Conservation (phyloP, 2,888 invertebrate species). For the Andrena fulva region DNA sequence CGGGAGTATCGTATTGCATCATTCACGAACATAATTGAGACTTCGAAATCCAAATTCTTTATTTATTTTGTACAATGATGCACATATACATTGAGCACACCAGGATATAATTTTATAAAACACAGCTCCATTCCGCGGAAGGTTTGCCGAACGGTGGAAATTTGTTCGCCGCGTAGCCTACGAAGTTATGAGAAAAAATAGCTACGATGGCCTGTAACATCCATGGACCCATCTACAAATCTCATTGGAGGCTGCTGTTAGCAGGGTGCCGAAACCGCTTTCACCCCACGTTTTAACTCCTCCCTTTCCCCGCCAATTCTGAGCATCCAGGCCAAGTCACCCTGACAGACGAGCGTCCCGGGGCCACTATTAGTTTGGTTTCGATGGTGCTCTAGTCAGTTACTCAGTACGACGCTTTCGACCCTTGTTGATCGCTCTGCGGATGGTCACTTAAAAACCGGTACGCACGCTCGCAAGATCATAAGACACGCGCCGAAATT, state of each 20-base stretch:
- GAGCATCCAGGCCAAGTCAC: slow-evolving; percentile 73
- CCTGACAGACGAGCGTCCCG: slow-evolving; percentile 77
- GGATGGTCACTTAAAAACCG: slow-evolving; percentile 71
- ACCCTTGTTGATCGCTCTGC: slow-evolving; percentile 66
- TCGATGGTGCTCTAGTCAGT: slow-evolving; percentile 80
- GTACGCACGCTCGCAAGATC: slow-evolving; percentile 37
- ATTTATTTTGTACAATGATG: no score
- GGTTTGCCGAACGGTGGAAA: neutral
- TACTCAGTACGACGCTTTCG: slow-evolving; percentile 77
- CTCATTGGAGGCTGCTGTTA: slow-evolving; percentile 54
- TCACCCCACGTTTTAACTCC: slow-evolving; percentile 61
- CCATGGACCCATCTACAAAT: slow-evolving; percentile 38
- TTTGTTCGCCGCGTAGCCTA: neutral
- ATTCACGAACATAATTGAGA: no score
- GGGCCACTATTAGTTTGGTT: slow-evolving; percentile 81
- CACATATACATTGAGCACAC: no score
- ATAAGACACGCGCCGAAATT: slow-evolving; percentile 26
- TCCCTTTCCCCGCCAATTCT: slow-evolving; percentile 55
- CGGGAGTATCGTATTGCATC: no score
- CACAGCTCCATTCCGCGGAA: neutral
- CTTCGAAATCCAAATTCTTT: no score
- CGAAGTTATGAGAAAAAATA: slow-evolving; percentile 9
- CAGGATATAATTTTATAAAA: neutral
- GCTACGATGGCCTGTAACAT: slow-evolving; percentile 19
- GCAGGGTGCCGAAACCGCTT: slow-evolving; percentile 51